Evolutionary conservation across 1,140 invertebrate species (phyloP).

Genomic region (Drosophila lacteicornis): DNA sequence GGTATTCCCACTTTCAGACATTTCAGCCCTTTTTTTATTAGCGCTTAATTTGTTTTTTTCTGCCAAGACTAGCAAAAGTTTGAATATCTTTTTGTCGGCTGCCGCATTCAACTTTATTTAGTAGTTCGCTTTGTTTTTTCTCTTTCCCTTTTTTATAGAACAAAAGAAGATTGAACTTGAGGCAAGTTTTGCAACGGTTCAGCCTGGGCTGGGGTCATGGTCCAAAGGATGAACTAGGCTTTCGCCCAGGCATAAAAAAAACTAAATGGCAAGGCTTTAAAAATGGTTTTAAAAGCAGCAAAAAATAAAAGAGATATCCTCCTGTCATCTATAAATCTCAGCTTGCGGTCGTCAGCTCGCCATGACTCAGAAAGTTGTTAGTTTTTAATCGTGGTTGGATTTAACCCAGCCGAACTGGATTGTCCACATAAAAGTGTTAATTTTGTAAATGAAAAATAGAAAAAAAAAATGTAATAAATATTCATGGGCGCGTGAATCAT

Average conservation of each 20-base stretch:
- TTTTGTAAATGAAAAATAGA: constrained; percentile 14
- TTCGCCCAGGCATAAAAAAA: not conserved
- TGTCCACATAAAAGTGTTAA: constrained; percentile 40
- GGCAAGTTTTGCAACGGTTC: constrained; percentile 40
- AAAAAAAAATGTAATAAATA: constrained; percentile 16
- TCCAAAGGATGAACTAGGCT: constrained; percentile 9
- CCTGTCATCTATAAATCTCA: constrained; percentile 36
- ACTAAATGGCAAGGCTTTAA: constrained; percentile 12
- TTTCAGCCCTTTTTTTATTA: not conserved
- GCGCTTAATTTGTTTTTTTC: constrained; percentile 24
- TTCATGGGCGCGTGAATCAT: constrained; percentile 33
- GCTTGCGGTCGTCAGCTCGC: constrained; percentile 7
- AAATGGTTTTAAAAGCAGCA: constrained; percentile 1
- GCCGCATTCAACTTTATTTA: constrained; percentile 37
- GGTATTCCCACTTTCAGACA: not conserved
- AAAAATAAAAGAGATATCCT: constrained; percentile 9
- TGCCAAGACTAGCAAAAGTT: constrained; percentile 63
- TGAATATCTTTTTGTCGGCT: constrained; percentile 49
- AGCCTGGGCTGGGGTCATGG: constrained; percentile 20
- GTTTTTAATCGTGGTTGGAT: constrained; percentile 3
- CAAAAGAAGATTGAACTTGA: constrained; percentile 70
- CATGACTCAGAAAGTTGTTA: constrained; percentile 35
- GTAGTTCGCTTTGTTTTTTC: constrained; percentile 4
- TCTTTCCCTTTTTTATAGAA: constrained; percentile 26
- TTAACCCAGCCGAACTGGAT: constrained; percentile 14